Conservation (phyloP, 2,113 vertebrate species). For the Spilogale gracilis region DNA sequence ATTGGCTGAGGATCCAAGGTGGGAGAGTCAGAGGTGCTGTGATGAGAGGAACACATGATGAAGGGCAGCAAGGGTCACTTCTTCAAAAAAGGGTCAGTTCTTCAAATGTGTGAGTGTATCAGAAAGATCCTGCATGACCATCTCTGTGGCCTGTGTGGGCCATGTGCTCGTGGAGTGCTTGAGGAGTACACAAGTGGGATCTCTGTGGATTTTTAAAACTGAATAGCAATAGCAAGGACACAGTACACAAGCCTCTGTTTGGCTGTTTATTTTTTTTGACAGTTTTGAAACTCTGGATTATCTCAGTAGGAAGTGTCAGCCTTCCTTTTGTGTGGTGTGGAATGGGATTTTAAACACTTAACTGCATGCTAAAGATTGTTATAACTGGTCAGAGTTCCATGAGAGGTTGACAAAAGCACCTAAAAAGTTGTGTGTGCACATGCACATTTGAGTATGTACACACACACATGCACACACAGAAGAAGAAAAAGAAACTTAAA, state of each 20-base stretch:
- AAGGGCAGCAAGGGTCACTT: not conserved
- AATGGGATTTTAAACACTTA: not conserved
- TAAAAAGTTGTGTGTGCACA: not conserved
- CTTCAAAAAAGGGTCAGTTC: slow-evolving; percentile 11
- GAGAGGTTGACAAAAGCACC: not conserved
- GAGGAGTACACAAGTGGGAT: not conserved
- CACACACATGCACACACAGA: rapidly evolving
- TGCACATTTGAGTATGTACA: not conserved
- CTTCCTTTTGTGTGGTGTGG: slow-evolving; percentile 10
- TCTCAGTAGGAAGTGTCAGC: not conserved
- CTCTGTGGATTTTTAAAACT: slow-evolving; percentile 16
- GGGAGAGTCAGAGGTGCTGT: not conserved
- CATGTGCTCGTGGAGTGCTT: not conserved
- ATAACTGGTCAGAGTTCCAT: not conserved
- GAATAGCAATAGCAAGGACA: slow-evolving; percentile 41
- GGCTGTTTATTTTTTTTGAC: slow-evolving; percentile 57
- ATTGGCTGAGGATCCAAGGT: slow-evolving; percentile 22
- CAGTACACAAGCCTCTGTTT: not conserved
- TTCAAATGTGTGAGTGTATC: not conserved
- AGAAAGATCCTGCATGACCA: not conserved
- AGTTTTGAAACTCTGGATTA: slow-evolving; percentile 53
- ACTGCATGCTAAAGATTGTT: not conserved
- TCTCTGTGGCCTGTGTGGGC: not conserved
- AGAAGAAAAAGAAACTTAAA: not conserved
- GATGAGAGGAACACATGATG: not conserved